Conservation (phyloP, 2,888 invertebrate species). For the Rotaria magnacalcarata region DNA sequence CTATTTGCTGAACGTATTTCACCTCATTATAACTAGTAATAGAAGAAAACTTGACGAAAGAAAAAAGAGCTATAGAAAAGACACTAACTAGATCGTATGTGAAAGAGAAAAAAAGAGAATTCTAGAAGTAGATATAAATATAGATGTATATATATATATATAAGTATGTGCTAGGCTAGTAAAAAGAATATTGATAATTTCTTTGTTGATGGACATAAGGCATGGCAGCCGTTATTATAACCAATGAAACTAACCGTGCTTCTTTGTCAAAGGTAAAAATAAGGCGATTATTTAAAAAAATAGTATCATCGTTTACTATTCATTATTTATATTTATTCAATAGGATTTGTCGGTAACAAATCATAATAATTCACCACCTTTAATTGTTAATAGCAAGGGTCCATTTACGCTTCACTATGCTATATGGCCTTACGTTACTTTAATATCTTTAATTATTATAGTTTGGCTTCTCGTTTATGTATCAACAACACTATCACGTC, state of each 20-base stretch:
- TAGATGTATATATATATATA: neutral
- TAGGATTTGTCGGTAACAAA: neutral
- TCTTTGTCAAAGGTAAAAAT: neutral
- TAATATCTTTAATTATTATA: neutral
- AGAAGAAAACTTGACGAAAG: neutral
- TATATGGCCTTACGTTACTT: neutral
- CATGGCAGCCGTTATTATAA: neutral
- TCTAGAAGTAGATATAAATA: neutral
- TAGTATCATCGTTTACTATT: neutral
- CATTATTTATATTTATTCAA: neutral
- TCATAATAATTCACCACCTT: neutral
- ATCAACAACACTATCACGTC: neutral
- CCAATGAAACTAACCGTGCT: neutral
- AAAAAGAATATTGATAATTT: neutral
- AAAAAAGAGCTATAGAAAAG: neutral
- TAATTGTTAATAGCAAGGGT: neutral
- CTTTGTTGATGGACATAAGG: neutral
- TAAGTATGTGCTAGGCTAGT: neutral
- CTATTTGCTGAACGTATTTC: neutral
- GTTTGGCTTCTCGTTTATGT: neutral
- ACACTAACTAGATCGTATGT: neutral
- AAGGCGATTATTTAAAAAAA: neutral
- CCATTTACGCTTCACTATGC: neutral
- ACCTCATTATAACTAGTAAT: neutral
- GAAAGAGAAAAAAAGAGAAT: neutral